phyloP scores from a whole-genome alignment of 2,888 invertebrate genomes.

The Lacanobia oleracea region DNA sequence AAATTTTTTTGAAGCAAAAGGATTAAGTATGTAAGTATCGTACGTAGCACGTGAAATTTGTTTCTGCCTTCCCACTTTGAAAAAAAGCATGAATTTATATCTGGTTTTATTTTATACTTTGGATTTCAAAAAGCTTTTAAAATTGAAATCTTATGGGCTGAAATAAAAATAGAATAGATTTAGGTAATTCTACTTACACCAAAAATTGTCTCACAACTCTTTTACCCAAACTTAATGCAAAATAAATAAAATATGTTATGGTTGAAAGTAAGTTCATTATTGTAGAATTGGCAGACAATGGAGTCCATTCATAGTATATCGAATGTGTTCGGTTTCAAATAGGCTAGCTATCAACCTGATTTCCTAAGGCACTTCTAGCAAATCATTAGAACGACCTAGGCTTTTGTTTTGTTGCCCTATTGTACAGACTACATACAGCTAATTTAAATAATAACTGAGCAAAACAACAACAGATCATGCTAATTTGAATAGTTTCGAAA shows the following conservation, averaged over 20 bases:
- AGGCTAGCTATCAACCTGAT: neutral
- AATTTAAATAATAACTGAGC: slow-evolving; percentile 47
- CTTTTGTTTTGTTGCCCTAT: neutral
- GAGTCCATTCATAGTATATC: neutral
- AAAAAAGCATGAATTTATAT: too few species aligned
- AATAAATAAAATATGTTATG: neutral
- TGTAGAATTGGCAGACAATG: neutral
- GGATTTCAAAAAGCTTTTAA: too few species aligned
- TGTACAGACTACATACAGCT: neutral
- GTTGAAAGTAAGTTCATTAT: too few species aligned
- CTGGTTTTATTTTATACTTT: too few species aligned
- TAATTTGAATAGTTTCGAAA: slow-evolving; percentile 24
- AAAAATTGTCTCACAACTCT: too few species aligned
- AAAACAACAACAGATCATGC: slow-evolving; percentile 31
- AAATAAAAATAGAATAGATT: neutral
- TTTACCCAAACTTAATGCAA: too few species aligned
- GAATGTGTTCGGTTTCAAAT: neutral
- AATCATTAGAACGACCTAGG: slow-evolving; percentile 1
- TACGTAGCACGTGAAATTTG: too few species aligned
- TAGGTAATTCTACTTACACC: too few species aligned
- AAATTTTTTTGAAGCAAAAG: neutral
- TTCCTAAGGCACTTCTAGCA: neutral
- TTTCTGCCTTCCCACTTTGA: too few species aligned
- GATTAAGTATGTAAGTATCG: too few species aligned
- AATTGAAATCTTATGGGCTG: too few species aligned